Conservation (phyloP, 2,113 vertebrate genomes). For the Eurypyga helias region DNA sequence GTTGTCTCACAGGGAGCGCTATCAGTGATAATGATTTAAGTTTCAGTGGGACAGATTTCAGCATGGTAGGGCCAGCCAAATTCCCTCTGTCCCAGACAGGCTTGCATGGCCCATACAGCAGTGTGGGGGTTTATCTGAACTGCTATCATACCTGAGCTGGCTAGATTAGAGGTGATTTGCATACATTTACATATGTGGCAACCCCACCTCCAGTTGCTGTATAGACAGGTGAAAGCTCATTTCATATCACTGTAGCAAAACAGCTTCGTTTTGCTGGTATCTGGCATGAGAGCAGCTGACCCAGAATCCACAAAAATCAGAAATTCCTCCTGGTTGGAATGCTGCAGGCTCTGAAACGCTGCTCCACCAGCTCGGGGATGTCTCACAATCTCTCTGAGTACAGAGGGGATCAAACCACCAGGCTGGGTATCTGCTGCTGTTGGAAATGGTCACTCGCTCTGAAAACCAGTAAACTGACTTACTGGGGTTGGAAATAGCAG, state of each 20-base stretch:
- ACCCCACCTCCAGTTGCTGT: background rate
- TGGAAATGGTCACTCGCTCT: background rate
- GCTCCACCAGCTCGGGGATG: background rate
- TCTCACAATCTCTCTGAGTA: background rate
- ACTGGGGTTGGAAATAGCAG: background rate
- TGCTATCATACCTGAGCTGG: background rate
- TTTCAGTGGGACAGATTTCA: constrained; percentile 36
- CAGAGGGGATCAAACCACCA: background rate
- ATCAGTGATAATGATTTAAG: background rate
- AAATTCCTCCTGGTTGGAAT: background rate
- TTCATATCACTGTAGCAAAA: background rate
- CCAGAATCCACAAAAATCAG: background rate
- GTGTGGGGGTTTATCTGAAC: background rate
- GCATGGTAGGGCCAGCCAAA: background rate
- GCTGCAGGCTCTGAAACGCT: background rate
- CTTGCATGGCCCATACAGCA: background rate
- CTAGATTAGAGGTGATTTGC: background rate
- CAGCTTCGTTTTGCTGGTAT: background rate
- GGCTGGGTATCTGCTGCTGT: background rate
- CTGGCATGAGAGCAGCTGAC: background rate
- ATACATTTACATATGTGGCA: background rate
- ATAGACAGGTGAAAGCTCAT: background rate
- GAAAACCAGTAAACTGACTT: background rate
- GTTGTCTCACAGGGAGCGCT: background rate
- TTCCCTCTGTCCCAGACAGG: background rate